phyloP scores from a whole-genome alignment of 2,888 invertebrate species.

The Andrena trimmerana region DNA sequence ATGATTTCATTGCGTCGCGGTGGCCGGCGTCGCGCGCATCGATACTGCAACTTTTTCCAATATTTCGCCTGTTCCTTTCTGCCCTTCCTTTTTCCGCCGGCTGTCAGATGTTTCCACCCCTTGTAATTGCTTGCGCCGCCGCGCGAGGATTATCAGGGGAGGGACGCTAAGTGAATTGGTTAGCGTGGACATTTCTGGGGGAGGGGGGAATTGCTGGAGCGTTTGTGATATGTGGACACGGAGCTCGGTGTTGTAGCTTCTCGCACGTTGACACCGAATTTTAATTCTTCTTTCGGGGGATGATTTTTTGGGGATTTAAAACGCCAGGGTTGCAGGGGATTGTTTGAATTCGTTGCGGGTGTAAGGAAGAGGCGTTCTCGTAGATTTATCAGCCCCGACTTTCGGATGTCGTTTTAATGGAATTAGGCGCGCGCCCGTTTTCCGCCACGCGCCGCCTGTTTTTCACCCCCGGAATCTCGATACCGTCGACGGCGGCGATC shows the following conservation, averaged over 20 bases:
- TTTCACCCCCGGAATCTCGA: conserved; percentile 31
- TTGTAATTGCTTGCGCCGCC: conserved; percentile 13
- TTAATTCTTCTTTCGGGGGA: not conserved
- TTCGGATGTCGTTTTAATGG: conserved; percentile 27
- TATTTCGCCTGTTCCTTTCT: conserved; percentile 31
- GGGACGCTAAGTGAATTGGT: conserved; percentile 16
- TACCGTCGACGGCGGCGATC: conserved; percentile 24
- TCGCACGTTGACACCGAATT: not conserved
- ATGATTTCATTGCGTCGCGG: conserved; percentile 59
- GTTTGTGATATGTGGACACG: conserved; percentile 18
- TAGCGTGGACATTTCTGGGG: not conserved
- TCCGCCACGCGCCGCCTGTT: conserved; percentile 24
- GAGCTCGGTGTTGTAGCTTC: no score
- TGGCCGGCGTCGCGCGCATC: conserved; percentile 42
- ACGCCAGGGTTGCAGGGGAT: conserved; percentile 32
- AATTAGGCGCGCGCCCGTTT: conserved; percentile 43
- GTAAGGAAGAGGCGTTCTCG: not conserved
- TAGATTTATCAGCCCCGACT: conserved; percentile 39
- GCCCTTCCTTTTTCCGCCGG: not conserved
- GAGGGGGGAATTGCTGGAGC: not conserved
- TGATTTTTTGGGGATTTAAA: not conserved
- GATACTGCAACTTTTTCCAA: conserved; percentile 45
- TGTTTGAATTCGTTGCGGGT: conserved; percentile 43
- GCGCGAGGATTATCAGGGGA: conserved; percentile 3
- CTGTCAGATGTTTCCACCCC: not conserved